Conservation (phyloP, 1,140 invertebrate genomes). For the Atta texana region DNA sequence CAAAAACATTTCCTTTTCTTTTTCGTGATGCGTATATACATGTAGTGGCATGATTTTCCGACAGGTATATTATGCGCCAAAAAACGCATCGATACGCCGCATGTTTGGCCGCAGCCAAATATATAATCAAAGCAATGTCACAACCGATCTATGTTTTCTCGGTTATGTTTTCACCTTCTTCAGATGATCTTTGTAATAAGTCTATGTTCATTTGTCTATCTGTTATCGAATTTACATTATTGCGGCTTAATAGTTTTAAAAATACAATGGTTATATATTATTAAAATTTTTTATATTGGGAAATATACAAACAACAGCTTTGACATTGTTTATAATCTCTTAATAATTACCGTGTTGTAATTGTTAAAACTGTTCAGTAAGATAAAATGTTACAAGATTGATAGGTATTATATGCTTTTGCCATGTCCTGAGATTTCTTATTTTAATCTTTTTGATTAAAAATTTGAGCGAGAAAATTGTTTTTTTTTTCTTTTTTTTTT, state of each 20-base stretch:
- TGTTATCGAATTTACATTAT: background rate
- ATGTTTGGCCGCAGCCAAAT: background rate
- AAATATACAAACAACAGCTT: no score
- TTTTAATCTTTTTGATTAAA: slow-evolving; percentile 22
- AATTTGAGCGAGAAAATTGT: slow-evolving; percentile 24
- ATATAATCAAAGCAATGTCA: slow-evolving; percentile 5
- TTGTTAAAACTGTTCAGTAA: background rate
- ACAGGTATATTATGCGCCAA: slow-evolving; percentile 1
- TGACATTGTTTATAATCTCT: background rate
- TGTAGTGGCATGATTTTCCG: slow-evolving; percentile 23
- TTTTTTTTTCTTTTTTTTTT: background rate
- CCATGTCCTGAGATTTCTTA: background rate
- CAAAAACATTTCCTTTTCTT: slow-evolving; percentile 65
- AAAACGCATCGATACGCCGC: background rate
- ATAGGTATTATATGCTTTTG: background rate
- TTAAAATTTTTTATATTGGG: background rate
- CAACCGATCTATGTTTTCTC: background rate
- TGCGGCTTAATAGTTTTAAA: background rate
- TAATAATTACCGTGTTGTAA: background rate
- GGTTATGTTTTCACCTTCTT: background rate
- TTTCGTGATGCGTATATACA: background rate
- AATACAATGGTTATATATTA: background rate
- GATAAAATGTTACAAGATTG: background rate
- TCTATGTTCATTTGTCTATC: background rate
- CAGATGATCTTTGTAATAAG: background rate